Base-by-base conservation (phyloP, 2,888 invertebrate species). In the Metopia argyrocephala region DNA sequence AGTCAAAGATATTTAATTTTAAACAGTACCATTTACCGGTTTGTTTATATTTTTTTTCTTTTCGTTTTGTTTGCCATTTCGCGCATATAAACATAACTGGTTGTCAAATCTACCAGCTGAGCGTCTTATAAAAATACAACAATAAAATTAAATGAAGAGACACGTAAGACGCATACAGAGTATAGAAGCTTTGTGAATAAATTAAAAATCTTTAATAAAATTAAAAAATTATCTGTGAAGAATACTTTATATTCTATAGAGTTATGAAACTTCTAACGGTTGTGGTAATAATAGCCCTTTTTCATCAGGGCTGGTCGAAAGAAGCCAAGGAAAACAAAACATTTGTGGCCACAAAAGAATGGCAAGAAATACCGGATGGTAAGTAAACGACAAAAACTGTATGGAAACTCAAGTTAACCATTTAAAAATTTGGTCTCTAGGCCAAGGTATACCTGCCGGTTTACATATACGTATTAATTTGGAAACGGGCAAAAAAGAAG, bases 401-500 rank as follows among this genome's bases (percentile, higher is more conserved):
- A 12, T 38, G 9, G 9, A 38, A 38, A 12, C 12, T 4, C 12
- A 12, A 12, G 4, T 38, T n/a, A n/a, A n/a, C n/a, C n/a, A n/a
- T n/a, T n/a, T n/a, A n/a, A n/a, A n/a, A n/a, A n/a, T n/a, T n/a
- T n/a, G n/a, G n/a, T n/a, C n/a, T n/a, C n/a, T 83, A 94, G 96
- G 94, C 78, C 94, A 95, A 88, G 91, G 92, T 20, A 92, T 96
- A 84, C 95, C 96, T 1, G 89, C 92, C 75, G 96, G 96, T 1
- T 90, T 96, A 3, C 96, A 96, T 87, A 92, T 95, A 5, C 91
- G 95, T 61, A 92, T 96, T 76, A 94, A 96, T 90, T 90, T 96
- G n/a, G 90, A 94, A 89, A 95, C 95, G 12, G 95, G 95, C 0
- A 87, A 92, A 79, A 94, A 92, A 48, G 95, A 96, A 89, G 96